Evolutionary conservation across 2,797 vertebrate species (phyloP).

Genomic region (Sebastes taczanowskii): DNA sequence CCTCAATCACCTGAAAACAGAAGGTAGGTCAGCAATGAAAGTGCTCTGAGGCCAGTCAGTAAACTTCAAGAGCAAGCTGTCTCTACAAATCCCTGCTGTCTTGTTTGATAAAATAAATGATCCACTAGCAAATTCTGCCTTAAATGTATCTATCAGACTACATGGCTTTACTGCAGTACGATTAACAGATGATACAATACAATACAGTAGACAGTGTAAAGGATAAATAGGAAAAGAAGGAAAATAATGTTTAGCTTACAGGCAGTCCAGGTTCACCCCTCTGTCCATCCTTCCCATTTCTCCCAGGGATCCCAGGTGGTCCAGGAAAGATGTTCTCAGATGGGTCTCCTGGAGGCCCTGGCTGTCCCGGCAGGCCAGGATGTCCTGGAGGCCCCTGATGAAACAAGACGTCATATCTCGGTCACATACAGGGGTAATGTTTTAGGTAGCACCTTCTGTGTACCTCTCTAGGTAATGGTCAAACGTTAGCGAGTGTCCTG

Average conservation of each 20-base stretch:
- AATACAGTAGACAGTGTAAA: neutral
- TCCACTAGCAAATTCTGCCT: neutral
- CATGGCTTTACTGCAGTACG: neutral
- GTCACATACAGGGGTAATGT: neutral
- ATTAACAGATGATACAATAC: neutral
- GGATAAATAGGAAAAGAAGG: neutral
- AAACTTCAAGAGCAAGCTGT: neutral
- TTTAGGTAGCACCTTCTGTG: neutral
- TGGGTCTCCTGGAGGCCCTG: conserved; percentile 77
- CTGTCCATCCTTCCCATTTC: conserved; percentile 83
- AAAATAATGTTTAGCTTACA: conserved; percentile 77
- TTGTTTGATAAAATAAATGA: neutral
- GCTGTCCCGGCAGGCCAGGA: conserved; percentile 86
- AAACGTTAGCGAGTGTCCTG: neutral
- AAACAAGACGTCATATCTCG: neutral
- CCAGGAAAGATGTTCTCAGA: conserved; percentile 67
- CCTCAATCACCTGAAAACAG: conserved; percentile 79
- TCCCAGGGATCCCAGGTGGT: conserved; percentile 82
- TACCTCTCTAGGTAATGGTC: neutral
- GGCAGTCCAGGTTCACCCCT: conserved; percentile 84
- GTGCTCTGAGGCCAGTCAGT: neutral
- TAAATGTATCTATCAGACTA: neutral
- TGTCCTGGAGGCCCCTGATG: conserved; percentile 89
- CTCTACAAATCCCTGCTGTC: neutral
- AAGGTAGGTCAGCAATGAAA: conserved; percentile 17